phyloP scores from a whole-genome alignment of 2,113 vertebrate species.

The Passer montanus region DNA sequence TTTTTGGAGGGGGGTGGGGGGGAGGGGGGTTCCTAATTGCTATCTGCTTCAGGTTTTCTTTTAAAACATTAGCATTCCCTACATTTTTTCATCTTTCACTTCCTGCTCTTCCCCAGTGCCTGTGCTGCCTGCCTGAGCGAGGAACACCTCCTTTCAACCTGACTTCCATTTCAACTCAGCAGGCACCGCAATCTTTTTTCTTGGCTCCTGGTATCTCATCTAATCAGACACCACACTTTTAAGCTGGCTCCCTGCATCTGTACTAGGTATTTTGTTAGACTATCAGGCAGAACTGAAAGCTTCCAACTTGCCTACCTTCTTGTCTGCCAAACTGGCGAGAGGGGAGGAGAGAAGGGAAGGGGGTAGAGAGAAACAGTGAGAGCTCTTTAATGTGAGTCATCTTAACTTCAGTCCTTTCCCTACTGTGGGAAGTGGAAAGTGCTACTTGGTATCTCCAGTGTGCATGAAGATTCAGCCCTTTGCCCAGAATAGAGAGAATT shows the following conservation, averaged over 20 bases:
- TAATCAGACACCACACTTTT: constrained; percentile 52
- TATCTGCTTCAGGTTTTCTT: not conserved
- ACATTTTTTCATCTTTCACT: not conserved
- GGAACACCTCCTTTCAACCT: constrained; percentile 45
- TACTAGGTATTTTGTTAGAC: constrained; percentile 56
- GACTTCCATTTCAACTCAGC: constrained; percentile 45
- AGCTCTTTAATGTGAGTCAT: constrained; percentile 29
- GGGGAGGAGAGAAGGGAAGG: not conserved
- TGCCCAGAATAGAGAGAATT: not conserved
- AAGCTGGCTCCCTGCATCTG: constrained; percentile 36
- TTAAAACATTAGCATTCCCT: not conserved
- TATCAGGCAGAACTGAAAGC: constrained; percentile 45
- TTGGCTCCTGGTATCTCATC: constrained; percentile 37
- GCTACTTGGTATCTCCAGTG: not conserved
- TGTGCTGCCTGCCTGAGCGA: not conserved
- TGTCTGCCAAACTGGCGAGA: constrained; percentile 34
- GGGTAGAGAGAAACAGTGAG: not conserved
- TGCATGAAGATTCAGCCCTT: not conserved
- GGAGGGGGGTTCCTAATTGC: not conserved
- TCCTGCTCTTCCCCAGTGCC: not conserved
- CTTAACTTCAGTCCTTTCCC: constrained; percentile 26
- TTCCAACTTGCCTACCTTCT: constrained; percentile 41
- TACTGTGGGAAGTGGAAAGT: not conserved
- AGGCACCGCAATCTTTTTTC: constrained; percentile 17
- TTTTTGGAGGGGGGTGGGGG: not conserved